Conservation (phyloP, 2,797 vertebrate genomes). For the Oreonectes daqikongensis region DNA sequence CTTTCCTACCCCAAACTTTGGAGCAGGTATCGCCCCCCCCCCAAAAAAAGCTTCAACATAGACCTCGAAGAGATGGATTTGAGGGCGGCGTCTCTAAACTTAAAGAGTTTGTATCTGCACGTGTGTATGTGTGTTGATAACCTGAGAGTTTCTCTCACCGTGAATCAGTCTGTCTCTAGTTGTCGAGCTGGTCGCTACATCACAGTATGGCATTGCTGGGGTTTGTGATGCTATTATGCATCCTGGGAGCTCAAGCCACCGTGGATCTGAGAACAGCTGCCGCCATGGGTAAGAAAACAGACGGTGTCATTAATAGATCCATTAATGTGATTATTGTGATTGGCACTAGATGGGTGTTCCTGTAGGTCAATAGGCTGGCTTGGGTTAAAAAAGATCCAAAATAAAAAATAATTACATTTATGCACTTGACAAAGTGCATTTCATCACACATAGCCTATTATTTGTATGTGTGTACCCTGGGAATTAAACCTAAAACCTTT, state of each 20-base stretch:
- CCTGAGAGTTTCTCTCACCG: slow-evolving; percentile 58
- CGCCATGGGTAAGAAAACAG: slow-evolving; percentile 77
- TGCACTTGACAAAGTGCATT: too few relatives aligned
- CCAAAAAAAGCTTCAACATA: slow-evolving; percentile 27
- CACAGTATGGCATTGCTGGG: slow-evolving; percentile 57
- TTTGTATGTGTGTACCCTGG: too few relatives aligned
- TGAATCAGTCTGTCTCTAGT: slow-evolving; percentile 57
- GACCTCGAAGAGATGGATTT: slow-evolving; percentile 48
- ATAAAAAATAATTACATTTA: too few relatives aligned
- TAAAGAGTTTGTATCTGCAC: slow-evolving; percentile 35
- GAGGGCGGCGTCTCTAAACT: slow-evolving; percentile 47
- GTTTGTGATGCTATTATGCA: slow-evolving; percentile 77
- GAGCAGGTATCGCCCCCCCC: slow-evolving; percentile 73
- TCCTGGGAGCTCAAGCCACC: slow-evolving; percentile 73
- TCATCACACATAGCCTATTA: too few relatives aligned
- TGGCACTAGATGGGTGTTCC: neutral
- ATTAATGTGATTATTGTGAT: slow-evolving; percentile 1
- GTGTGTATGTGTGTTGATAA: slow-evolving; percentile 77
- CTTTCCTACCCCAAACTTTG: slow-evolving; percentile 71
- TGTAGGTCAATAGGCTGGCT: neutral
- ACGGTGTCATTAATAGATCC: slow-evolving; percentile 46
- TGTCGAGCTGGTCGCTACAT: slow-evolving; percentile 57
- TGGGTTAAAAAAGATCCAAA: too few relatives aligned
- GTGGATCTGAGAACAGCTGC: slow-evolving; percentile 74
- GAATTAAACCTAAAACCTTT: too few relatives aligned